These are phyloP conservation scores for Apostichopus japonicus DNA, from an alignment of 35 echinoderm and acorn worm species.

Conservation along the genomic window DNA sequence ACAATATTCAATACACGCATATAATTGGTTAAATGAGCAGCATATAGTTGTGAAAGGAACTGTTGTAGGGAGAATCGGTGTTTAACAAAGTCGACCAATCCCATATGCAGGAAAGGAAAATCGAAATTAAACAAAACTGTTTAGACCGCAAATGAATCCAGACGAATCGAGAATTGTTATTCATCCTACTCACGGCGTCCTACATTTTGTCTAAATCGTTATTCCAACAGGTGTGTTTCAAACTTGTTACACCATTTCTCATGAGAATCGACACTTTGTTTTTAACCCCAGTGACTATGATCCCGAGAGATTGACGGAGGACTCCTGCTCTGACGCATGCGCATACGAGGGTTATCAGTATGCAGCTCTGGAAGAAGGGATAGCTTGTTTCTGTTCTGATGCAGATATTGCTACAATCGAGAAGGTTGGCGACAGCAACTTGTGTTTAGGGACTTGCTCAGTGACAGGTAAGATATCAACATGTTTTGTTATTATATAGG, in stretches of 20 bases:
- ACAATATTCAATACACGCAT: too few species aligned
- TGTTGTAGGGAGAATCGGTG: too few species aligned
- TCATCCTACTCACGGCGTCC: too few species aligned
- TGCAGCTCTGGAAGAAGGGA: constrained; percentile 45
- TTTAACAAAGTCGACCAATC: too few species aligned
- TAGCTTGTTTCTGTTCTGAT: constrained; percentile 51
- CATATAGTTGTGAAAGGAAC: too few species aligned
- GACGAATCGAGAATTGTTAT: not conserved
- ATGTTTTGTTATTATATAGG: too few species aligned
- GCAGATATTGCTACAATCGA: not conserved
- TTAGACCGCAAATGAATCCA: too few species aligned
- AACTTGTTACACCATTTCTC: constrained; percentile 44
- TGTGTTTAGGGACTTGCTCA: constrained; percentile 18
- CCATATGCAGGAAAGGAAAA: too few species aligned
- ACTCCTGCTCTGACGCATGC: constrained; percentile 33
- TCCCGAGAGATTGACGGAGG: constrained; percentile 11
- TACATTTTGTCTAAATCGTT: not conserved
- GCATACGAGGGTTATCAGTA: constrained; percentile 35
- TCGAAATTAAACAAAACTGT: too few species aligned
- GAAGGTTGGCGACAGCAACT: not conserved
- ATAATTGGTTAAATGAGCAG: too few species aligned
- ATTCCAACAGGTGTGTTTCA: constrained; percentile 33
- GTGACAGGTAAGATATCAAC: not conserved
- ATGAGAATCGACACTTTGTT: constrained; percentile 22
- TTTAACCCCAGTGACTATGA: constrained; percentile 57